Evolutionary conservation across 1,140 invertebrate species (phyloP).

Genomic region (Hypsibius dujardini): DNA sequence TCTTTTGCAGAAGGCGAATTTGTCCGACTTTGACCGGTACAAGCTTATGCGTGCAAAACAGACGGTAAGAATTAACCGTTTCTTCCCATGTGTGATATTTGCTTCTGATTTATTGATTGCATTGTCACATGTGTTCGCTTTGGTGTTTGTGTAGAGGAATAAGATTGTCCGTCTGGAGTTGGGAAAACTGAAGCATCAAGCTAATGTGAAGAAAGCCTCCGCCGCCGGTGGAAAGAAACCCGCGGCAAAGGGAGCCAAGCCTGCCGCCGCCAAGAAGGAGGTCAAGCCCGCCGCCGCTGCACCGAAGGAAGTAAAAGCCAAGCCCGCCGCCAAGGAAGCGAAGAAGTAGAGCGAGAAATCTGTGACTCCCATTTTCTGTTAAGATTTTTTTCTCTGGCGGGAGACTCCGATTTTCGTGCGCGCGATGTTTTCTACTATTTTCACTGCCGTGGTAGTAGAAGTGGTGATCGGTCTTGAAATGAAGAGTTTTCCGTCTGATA

Average conservation of each 20-base stretch:
- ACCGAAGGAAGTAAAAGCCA: no score
- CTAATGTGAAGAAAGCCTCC: slow-evolving; percentile 33
- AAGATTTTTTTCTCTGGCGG: no score
- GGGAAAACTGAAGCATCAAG: slow-evolving; percentile 52
- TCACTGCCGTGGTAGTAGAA: no score
- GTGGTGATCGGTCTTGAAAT: no score
- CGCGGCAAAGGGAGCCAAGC: slow-evolving; percentile 9
- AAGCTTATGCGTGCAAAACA: slow-evolving; percentile 75
- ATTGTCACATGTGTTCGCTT: slow-evolving; percentile 21
- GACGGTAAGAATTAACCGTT: slow-evolving; percentile 34
- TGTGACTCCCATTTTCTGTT: no score
- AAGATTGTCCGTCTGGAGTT: slow-evolving; percentile 60
- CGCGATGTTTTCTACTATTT: no score
- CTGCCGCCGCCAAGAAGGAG: background rate
- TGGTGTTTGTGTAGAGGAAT: slow-evolving; percentile 44
- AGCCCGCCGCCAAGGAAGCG: no score
- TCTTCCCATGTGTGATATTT: slow-evolving; percentile 1
- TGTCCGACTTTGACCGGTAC: slow-evolving; percentile 89
- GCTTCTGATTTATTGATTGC: background rate
- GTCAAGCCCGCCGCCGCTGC: no score
- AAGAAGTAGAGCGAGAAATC: no score
- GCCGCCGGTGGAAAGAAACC: slow-evolving; percentile 22
- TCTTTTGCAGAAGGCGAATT: slow-evolving; percentile 48
- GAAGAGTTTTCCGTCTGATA: no score
- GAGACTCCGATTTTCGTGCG: no score